Percentiles rank a stretch among this genome's conserved stretches.
Conservation (phyloP, 2,888 invertebrate genomes). For the Brenthis daphne region DNA sequence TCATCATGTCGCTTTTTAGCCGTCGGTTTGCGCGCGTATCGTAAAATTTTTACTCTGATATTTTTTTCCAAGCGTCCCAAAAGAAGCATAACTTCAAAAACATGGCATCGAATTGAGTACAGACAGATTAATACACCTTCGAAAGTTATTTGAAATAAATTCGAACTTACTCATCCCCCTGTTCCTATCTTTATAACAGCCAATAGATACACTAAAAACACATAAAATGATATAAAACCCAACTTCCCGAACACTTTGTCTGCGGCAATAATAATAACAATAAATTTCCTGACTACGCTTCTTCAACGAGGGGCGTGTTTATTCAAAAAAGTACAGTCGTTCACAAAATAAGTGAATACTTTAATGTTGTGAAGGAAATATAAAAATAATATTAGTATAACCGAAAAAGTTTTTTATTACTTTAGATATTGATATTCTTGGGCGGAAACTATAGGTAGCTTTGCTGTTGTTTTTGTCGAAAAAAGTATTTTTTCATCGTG, state of each 20-base stretch:
- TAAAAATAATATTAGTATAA: slow-evolving; percentile 9
- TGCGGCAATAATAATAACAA: slow-evolving; percentile 72
- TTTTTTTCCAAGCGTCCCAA: too few species aligned
- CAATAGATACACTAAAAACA: slow-evolving; percentile 57
- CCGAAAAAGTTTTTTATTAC: slow-evolving; percentile 17
- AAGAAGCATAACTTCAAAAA: too few species aligned
- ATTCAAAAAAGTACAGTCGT: slow-evolving; percentile 40
- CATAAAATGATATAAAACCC: slow-evolving; percentile 61
- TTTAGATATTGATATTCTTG: slow-evolving; percentile 1
- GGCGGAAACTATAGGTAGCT: not conserved
- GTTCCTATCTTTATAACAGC: slow-evolving; percentile 57
- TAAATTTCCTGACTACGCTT: slow-evolving; percentile 59
- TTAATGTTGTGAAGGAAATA: slow-evolving; percentile 7
- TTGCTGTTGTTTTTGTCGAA: not conserved
- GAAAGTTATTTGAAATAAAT: slow-evolving; percentile 50
- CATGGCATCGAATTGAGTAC: too few species aligned
- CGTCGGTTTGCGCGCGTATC: too few species aligned
- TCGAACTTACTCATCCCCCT: slow-evolving; percentile 47
- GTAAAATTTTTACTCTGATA: too few species aligned
- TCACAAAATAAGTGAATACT: slow-evolving; percentile 13
- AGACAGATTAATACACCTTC: slow-evolving; percentile 8
- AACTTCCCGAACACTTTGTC: slow-evolving; percentile 63
- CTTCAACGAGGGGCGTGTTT: slow-evolving; percentile 45
- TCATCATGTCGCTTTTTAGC: too few species aligned
- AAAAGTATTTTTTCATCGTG: too few species aligned